phyloP scores from a whole-genome alignment of 1,140 invertebrate species.

The Pollicipes pollicipes region DNA sequence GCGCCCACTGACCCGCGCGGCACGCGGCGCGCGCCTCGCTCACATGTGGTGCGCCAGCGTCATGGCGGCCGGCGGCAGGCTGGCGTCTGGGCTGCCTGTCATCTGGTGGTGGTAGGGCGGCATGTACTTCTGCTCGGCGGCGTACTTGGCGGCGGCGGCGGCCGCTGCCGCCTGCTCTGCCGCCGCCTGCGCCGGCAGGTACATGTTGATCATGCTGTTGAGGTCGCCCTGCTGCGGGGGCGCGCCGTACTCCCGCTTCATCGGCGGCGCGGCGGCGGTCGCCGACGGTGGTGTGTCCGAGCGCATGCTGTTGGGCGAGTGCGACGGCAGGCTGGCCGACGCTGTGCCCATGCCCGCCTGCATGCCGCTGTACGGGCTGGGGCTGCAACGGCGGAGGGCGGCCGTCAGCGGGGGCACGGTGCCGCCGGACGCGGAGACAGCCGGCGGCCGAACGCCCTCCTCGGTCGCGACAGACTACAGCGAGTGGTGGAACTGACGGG shows the following conservation, averaged over 20 bases:
- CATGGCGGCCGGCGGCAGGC: background rate
- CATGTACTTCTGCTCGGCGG: background rate
- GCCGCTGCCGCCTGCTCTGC: background rate
- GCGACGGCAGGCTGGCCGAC: background rate
- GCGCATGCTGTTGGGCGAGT: background rate
- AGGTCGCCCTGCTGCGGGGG: background rate
- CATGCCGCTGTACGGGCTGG: background rate
- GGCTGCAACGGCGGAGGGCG: background rate
- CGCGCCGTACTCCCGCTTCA: background rate
- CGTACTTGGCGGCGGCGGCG: slow-evolving; percentile 1
- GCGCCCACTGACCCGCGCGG: too few relatives aligned
- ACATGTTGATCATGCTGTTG: slow-evolving; percentile 1
- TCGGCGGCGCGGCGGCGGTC: background rate
- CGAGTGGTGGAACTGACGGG: background rate
- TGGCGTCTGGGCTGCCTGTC: background rate
- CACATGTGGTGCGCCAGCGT: slow-evolving; percentile 1
- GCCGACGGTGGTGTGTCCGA: background rate
- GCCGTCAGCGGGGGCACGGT: background rate
- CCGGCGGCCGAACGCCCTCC: too few relatives aligned
- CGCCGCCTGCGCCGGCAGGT: background rate
- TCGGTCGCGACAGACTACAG: too few relatives aligned
- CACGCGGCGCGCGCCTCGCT: background rate
- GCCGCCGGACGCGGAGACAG: background rate
- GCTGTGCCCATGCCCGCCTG: too few relatives aligned
- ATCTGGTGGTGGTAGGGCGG: background rate